Percentiles rank a stretch among this genome's conserved stretches.
These are phyloP conservation scores for Drosophila guanche DNA, from an alignment of 1,140 invertebrate genomes.

Conservation along the genomic window DNA sequence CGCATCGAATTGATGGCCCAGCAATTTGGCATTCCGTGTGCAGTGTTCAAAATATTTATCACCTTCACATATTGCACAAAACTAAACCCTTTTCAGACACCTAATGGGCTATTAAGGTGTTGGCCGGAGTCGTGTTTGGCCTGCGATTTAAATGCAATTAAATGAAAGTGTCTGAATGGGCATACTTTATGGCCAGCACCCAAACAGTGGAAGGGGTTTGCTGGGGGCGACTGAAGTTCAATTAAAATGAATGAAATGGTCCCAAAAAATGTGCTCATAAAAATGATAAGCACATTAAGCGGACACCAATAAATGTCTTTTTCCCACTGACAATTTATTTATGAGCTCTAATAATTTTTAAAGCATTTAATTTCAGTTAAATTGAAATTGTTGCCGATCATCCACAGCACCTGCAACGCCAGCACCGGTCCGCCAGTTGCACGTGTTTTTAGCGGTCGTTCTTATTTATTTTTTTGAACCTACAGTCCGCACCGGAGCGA, in stretches of 20 bases:
- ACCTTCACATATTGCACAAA: constrained; percentile 57
- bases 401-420: constrained; percentile 5
- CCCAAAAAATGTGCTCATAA: constrained; percentile 38
- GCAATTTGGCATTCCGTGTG: constrained; percentile 41
- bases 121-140: constrained; percentile 16
- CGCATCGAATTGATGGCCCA: constrained; percentile 46
- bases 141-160: constrained; percentile 77
- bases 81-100: constrained; percentile 46
- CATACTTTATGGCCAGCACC: constrained; percentile 28
- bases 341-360: constrained; percentile 72
- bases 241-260: constrained; percentile 75
- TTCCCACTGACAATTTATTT: constrained; percentile 57
- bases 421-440: constrained; percentile 12
- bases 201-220: constrained; percentile 7
- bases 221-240: constrained; percentile 29
- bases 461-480: constrained; percentile 44
- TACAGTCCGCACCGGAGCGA: constrained; percentile 3
- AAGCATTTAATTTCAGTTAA: constrained; percentile 68
- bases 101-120: constrained; percentile 76
- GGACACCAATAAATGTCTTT: constrained; percentile 59
- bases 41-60: constrained; percentile 60
- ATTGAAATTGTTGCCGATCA: constrained; percentile 43
- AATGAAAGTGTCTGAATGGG: constrained; percentile 45
- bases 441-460: constrained; percentile 54
- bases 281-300: constrained; percentile 57